Evolutionary conservation across 2,113 vertebrate genomes (phyloP).

Genomic region (Lontra canadensis): DNA sequence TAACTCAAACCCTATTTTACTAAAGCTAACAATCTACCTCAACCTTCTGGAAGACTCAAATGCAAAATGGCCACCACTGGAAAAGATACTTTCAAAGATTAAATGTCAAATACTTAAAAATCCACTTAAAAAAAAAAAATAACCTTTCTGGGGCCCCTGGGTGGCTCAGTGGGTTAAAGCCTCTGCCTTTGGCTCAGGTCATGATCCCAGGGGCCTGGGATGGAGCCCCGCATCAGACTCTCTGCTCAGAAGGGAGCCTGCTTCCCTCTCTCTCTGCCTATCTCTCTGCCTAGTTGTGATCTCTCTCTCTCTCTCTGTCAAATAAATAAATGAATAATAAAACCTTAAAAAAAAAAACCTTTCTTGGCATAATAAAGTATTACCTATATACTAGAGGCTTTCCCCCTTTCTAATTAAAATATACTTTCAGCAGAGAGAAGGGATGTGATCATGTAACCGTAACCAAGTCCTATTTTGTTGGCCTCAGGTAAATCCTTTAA

Average conservation of each 20-base stretch:
- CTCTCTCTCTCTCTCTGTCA: too few species aligned
- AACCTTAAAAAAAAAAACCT: neutral
- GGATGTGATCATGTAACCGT: neutral
- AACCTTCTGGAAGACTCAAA: neutral
- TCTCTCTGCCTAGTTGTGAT: too few species aligned
- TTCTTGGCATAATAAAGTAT: neutral
- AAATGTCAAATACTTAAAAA: neutral
- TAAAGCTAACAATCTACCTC: neutral
- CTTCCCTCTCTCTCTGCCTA: too few species aligned
- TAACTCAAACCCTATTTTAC: neutral
- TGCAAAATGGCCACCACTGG: neutral
- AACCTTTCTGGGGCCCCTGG: too few species aligned
- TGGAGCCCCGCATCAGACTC: too few species aligned
- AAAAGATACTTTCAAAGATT: neutral
- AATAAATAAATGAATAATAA: too few species aligned
- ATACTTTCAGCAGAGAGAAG: neutral
- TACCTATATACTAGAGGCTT: neutral
- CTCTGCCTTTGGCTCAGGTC: too few species aligned
- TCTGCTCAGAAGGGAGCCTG: too few species aligned
- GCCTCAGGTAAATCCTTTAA: constrained; percentile 91
- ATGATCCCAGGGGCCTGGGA: too few species aligned
- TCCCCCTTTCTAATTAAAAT: neutral
- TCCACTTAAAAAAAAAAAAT: neutral
- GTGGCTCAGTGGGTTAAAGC: too few species aligned
- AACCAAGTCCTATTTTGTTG: constrained; percentile 61